A percentile compares a stretch with the other conserved stretches of the same genome.
Evolutionary conservation across 1,140 invertebrate genomes (phyloP).

Genomic region (Dendroctonus ponderosae): DNA sequence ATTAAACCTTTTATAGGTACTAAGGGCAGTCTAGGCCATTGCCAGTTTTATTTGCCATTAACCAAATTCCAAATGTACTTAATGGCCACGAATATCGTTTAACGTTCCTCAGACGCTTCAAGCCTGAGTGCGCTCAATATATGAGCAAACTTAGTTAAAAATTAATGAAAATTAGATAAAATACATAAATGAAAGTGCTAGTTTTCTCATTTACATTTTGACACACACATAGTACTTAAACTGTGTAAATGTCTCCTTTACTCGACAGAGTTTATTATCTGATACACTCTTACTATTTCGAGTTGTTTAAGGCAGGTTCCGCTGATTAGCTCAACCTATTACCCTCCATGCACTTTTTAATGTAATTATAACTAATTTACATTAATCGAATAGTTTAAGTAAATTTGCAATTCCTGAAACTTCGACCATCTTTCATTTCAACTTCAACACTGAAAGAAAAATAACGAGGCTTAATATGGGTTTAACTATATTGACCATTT

Average conservation of each 20-base stretch:
- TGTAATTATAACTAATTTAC: background rate
- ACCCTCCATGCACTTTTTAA: background rate
- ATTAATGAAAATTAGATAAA: conserved; percentile 18
- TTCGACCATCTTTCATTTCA: background rate
- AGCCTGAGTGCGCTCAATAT: background rate
- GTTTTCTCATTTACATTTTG: conserved; percentile 27
- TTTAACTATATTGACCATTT: no score
- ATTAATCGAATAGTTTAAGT: background rate
- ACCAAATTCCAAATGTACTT: background rate
- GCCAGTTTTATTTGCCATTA: no score
- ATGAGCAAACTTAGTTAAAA: conserved; percentile 2
- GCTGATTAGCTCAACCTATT: background rate
- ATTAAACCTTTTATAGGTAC: no score
- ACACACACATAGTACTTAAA: conserved; percentile 21
- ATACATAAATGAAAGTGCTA: conserved; percentile 13
- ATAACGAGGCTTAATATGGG: background rate
- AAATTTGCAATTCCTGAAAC: background rate
- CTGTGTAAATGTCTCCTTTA: conserved; percentile 17
- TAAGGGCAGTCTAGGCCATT: no score
- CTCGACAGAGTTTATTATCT: conserved; percentile 19
- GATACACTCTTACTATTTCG: conserved; percentile 14
- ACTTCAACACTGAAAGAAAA: background rate
- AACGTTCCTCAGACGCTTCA: background rate
- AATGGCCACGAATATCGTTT: conserved; percentile 2
- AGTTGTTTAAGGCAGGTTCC: background rate